A percentile compares a stretch with the other conserved stretches of the same genome.
phyloP scores from a whole-genome alignment of 2,888 invertebrate genomes.

The Entomobrya proxima region DNA sequence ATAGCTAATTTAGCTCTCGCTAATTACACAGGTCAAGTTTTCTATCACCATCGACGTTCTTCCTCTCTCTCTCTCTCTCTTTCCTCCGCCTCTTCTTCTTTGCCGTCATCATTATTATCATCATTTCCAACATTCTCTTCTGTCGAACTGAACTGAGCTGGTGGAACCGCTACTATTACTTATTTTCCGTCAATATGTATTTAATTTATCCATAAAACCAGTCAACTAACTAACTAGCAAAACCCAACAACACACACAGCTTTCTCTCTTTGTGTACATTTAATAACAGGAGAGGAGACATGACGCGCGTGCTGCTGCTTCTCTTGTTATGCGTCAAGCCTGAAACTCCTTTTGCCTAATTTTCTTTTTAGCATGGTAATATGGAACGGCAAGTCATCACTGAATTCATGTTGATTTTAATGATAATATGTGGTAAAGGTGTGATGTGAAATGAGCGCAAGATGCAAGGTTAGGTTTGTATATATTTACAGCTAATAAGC shows the following conservation, averaged over 20 bases:
- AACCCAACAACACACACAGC: background rate
- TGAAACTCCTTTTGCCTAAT: background rate
- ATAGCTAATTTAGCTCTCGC: conserved; percentile 61
- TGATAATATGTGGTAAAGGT: conserved; percentile 53
- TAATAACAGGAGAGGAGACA: conserved; percentile 27
- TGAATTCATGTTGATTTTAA: conserved; percentile 14
- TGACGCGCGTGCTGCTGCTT: background rate
- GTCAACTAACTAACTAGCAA: conserved; percentile 19
- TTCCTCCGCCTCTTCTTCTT: background rate
- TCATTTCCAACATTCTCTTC: background rate
- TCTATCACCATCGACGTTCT: conserved; percentile 49
- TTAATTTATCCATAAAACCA: conserved; percentile 15
- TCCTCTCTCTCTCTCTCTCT: background rate
- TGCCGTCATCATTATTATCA: conserved; percentile 8
- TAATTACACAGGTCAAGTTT: conserved; percentile 67
- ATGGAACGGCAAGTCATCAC: background rate
- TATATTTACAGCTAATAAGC: background rate
- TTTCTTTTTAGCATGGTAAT: background rate
- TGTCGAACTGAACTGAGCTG: background rate
- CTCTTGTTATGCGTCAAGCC: background rate
- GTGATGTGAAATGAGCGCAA: conserved; percentile 49
- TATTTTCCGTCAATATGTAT: conserved; percentile 30
- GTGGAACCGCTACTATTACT: background rate
- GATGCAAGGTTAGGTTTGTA: background rate
- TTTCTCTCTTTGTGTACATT: conserved; percentile 45